Evolutionary conservation across 2,888 invertebrate genomes (phyloP).

Genomic region (Standfussiana lucernea): DNA sequence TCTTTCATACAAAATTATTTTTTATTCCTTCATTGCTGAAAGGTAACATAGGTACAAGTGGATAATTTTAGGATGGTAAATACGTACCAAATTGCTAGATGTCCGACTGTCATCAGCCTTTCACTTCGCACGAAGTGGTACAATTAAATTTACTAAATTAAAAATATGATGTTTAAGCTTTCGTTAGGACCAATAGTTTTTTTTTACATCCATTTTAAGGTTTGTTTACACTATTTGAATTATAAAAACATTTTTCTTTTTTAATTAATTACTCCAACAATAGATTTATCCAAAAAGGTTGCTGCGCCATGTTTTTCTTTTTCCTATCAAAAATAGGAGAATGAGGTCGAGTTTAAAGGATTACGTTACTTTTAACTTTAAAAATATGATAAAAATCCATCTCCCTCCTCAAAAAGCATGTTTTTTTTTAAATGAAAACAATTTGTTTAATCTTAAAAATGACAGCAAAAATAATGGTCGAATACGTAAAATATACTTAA

Average conservation of each 20-base stretch:
- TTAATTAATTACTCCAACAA: not conserved
- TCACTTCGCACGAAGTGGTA: slow-evolving; percentile 16
- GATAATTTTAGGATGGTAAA: slow-evolving; percentile 1
- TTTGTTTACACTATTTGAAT: not conserved
- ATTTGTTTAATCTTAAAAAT: not conserved
- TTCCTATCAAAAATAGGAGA: not conserved
- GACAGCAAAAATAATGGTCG: too few relatives aligned
- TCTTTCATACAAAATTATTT: not conserved
- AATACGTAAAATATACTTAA: not conserved
- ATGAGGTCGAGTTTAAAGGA: not conserved
- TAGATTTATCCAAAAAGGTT: not conserved
- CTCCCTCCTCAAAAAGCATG: too few relatives aligned
- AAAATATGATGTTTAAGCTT: slow-evolving; percentile 9
- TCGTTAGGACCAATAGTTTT: not conserved
- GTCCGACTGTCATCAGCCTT: slow-evolving; percentile 4
- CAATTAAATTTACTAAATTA: slow-evolving; percentile 48
- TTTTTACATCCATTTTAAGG: not conserved
- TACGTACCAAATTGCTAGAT: not conserved
- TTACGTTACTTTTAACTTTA: not conserved
- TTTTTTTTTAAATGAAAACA: not conserved
- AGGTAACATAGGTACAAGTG: not conserved
- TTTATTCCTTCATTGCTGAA: not conserved
- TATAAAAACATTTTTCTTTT: not conserved
- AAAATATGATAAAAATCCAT: not conserved
- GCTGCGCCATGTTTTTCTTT: not conserved